Evolutionary conservation across 2,888 invertebrate genomes (phyloP).

Genomic region (Rugalucina vietnamica): DNA sequence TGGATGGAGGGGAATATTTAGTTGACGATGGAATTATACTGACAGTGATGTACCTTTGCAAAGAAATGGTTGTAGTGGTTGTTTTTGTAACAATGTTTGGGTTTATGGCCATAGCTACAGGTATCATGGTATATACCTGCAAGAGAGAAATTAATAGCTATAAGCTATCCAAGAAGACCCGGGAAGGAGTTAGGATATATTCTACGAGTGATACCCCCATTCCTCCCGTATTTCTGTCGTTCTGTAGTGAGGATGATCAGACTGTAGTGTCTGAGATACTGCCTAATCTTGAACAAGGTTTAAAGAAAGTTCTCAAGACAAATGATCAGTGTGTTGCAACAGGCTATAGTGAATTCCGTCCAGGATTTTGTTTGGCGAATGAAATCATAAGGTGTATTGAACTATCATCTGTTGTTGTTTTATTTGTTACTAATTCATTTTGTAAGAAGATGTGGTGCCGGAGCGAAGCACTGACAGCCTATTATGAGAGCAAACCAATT

Average conservation of each 20-base stretch:
- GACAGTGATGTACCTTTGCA: neutral
- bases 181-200: neutral
- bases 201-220: neutral
- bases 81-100: neutral
- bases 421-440: neutral
- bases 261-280: neutral
- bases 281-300: neutral
- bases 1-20: neutral
- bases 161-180: neutral
- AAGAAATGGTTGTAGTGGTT: neutral
- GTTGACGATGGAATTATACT: neutral
- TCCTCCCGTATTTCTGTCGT: neutral
- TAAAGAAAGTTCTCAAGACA: neutral
- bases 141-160: neutral
- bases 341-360: neutral
- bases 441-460: neutral
- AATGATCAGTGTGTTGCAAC: neutral
- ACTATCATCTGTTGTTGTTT: neutral
- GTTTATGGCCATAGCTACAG: neutral
- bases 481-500: neutral
- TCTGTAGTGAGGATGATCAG: conserved; percentile 1
- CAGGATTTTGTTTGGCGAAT: neutral
- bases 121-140: neutral
- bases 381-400: neutral
- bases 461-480: neutral